phyloP scores from a whole-genome alignment of 1,140 invertebrate species.

The Trypoxylus dichotomus region DNA sequence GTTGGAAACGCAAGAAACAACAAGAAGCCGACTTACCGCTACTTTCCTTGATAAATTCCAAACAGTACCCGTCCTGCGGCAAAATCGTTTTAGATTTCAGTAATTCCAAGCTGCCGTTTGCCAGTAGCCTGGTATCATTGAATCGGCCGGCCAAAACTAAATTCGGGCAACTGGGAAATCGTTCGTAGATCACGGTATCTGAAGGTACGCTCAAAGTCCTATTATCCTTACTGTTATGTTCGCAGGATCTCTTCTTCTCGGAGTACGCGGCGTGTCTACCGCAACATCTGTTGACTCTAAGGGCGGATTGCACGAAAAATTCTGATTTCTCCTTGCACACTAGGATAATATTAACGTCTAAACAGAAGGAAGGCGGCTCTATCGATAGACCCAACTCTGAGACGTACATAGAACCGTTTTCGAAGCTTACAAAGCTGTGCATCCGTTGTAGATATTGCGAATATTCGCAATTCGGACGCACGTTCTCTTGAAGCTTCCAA shows the following conservation, averaged over 20 bases:
- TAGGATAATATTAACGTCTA: constrained; percentile 35
- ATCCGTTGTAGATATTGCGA: constrained; percentile 26
- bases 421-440: constrained; percentile 34
- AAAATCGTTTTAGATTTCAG: constrained; percentile 49
- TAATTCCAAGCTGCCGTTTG: constrained; percentile 54
- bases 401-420: constrained; percentile 38
- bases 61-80: constrained; percentile 60
- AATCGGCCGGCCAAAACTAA: constrained; percentile 48
- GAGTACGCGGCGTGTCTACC: constrained; percentile 60
- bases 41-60: constrained; percentile 59
- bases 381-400: constrained; percentile 31
- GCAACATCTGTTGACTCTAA: constrained; percentile 60
- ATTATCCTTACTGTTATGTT: constrained; percentile 46
- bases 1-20: background rate
- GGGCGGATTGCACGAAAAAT: constrained; percentile 10
- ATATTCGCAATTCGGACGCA: constrained; percentile 27
- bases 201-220: constrained; percentile 53
- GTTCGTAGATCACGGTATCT: constrained; percentile 47
- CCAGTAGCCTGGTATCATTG: constrained; percentile 53
- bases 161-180: constrained; percentile 58
- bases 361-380: constrained; percentile 34
- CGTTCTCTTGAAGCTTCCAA: constrained; percentile 22
- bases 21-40: constrained; percentile 43
- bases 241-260: constrained; percentile 53
- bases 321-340: constrained; percentile 35